A percentile compares a stretch with the other conserved stretches of the same genome.
Evolutionary conservation across 2,113 vertebrate genomes (phyloP).

Genomic region (Malaclemys terrapin): DNA sequence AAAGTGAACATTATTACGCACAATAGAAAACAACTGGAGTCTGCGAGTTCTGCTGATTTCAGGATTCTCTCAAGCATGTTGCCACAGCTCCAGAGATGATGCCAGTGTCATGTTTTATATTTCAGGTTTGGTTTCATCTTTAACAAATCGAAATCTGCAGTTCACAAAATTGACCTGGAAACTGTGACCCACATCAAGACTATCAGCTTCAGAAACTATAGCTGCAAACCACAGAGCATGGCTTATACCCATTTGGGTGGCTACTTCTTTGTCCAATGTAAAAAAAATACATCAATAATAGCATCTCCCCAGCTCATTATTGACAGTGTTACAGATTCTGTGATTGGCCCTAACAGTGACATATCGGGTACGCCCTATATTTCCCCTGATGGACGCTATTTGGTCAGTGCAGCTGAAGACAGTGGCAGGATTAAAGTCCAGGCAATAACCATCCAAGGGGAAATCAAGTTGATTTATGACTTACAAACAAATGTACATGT

Average conservation of each 20-base stretch:
- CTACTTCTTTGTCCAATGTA: slow-evolving; percentile 91
- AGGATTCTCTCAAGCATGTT: accelerated
- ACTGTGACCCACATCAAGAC: slow-evolving; percentile 90
- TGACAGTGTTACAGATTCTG: slow-evolving; percentile 90
- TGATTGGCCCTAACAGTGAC: slow-evolving; percentile 85
- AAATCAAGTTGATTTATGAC: slow-evolving; percentile 81
- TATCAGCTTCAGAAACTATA: slow-evolving; percentile 83
- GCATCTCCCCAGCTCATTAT: slow-evolving; percentile 82
- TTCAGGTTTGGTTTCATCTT: slow-evolving; percentile 95
- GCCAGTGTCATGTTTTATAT: not conserved
- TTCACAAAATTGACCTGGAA: slow-evolving; percentile 97
- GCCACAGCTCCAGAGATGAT: not conserved
- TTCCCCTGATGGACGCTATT: slow-evolving; percentile 89
- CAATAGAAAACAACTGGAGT: accelerated
- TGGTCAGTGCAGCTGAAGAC: slow-evolving; percentile 82
- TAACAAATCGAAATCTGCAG: slow-evolving; percentile 80
- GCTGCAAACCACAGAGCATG: slow-evolving; percentile 90
- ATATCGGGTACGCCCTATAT: slow-evolving; percentile 82
- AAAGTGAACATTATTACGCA: not conserved
- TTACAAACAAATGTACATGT: slow-evolving; percentile 75
- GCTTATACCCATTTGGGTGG: slow-evolving; percentile 94
- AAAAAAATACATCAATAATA: not conserved
- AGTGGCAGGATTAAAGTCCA: slow-evolving; percentile 85
- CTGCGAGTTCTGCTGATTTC: not conserved
- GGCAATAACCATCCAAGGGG: slow-evolving; percentile 85